Conservation (phyloP, 2,797 vertebrate genomes). For the Pterois miles region DNA sequence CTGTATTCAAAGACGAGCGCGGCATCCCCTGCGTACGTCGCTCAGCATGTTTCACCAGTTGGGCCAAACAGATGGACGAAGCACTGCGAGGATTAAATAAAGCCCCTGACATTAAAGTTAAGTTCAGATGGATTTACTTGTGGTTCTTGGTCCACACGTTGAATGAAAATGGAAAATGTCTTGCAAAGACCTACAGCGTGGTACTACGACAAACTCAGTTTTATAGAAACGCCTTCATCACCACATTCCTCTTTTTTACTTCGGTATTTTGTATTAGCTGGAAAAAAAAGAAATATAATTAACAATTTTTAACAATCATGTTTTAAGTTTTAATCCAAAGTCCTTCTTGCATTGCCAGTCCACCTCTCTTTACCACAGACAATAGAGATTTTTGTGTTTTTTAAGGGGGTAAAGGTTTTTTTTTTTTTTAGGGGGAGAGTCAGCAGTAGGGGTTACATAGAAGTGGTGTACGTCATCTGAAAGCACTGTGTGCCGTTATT, state of each 20-base stretch:
- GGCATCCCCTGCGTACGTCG: not conserved
- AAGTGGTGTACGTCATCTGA: too few relatives aligned
- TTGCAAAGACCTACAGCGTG: not conserved
- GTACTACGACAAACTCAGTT: not conserved
- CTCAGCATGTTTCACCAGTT: conserved; percentile 3
- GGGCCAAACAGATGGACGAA: conserved; percentile 33
- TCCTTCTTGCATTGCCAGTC: not conserved
- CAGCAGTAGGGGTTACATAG: too few relatives aligned
- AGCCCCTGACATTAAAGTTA: conserved; percentile 3
- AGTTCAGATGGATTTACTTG: conserved; percentile 2
- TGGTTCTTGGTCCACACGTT: conserved; percentile 1
- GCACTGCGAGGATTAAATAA: conserved; percentile 10
- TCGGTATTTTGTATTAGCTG: not conserved
- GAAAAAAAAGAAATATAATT: too few relatives aligned
- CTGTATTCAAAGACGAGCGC: conserved; percentile 1
- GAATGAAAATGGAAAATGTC: not conserved
- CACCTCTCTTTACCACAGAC: too few relatives aligned
- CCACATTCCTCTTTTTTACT: not conserved
- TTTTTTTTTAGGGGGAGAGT: too few relatives aligned
- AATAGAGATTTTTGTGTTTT: too few relatives aligned
- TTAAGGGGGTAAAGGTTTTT: too few relatives aligned
- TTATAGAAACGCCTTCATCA: too few relatives aligned
- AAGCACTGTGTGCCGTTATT: too few relatives aligned
- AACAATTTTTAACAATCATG: not conserved
- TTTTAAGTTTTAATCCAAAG: not conserved